A percentile compares a stretch with the other conserved stretches of the same genome.
These are phyloP conservation scores for Cettia cetti DNA, from an alignment of 2,113 vertebrate genomes.

Conservation along the genomic window DNA sequence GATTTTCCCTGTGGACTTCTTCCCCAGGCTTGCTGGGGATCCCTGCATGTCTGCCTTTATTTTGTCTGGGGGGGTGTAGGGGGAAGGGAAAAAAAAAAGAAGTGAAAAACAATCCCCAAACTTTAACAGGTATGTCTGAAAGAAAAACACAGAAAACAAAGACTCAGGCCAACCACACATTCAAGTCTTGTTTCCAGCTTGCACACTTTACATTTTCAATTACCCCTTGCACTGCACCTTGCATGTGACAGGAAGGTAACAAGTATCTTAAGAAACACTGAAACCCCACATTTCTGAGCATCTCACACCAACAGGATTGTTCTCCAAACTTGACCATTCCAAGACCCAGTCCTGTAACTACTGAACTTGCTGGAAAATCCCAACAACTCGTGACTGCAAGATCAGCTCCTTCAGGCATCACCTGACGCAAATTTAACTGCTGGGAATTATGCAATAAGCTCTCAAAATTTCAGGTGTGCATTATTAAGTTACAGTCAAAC, in stretches of 20 bases:
- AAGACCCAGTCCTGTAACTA: not conserved
- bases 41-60: not conserved
- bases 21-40: not conserved
- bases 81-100: not conserved
- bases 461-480: not conserved
- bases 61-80: fast-evolving
- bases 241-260: not conserved
- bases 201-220: not conserved
- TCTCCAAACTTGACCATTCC: not conserved
- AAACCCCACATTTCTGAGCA: not conserved
- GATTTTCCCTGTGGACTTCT: not conserved
- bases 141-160: not conserved
- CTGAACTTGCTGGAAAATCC: not conserved
- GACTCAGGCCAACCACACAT: not conserved
- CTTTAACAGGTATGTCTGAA: fast-evolving
- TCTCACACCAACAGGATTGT: not conserved
- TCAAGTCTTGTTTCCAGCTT: not conserved
- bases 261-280: not conserved
- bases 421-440: not conserved
- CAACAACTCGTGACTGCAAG: not conserved
- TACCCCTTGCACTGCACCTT: no score
- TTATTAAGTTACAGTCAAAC: not conserved
- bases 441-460: not conserved
- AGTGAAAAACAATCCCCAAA: not conserved
- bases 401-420: not conserved